phyloP scores from a whole-genome alignment of 2,888 invertebrate species.

The Orchesella flavescens region DNA sequence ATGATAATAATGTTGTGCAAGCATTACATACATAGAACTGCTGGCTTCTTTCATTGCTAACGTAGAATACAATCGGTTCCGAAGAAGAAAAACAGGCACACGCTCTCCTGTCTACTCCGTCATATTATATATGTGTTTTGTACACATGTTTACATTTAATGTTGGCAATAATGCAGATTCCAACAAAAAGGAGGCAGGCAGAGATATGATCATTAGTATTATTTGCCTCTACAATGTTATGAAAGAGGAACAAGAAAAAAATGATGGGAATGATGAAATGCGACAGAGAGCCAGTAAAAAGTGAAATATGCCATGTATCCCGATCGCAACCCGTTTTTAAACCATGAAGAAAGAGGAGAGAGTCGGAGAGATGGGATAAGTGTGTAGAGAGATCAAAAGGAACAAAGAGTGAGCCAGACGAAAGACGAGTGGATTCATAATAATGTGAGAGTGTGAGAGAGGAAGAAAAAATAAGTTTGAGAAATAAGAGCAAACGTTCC shows the following conservation, averaged over 20 bases:
- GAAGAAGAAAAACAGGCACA: slow-evolving; percentile 14
- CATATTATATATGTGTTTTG: background rate
- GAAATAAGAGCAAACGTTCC: slow-evolving; percentile 26
- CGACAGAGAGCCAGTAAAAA: slow-evolving; percentile 10
- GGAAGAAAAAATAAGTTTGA: background rate
- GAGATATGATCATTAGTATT: too few species aligned
- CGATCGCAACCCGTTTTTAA: background rate
- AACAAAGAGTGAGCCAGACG: background rate
- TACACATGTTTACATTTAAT: slow-evolving; percentile 12
- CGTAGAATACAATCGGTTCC: background rate
- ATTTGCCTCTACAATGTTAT: too few species aligned
- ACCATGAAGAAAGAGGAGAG: background rate
- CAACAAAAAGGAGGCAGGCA: background rate
- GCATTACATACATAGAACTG: too few species aligned
- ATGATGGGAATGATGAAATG: slow-evolving; percentile 22
- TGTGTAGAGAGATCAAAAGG: background rate
- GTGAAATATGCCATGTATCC: slow-evolving; percentile 18
- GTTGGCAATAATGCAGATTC: slow-evolving; percentile 13
- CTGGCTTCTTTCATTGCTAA: too few species aligned
- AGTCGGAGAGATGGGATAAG: slow-evolving; percentile 18
- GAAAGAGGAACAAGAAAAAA: background rate
- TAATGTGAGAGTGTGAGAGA: background rate
- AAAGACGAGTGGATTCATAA: background rate
- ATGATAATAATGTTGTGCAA: too few species aligned
- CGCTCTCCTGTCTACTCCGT: background rate